Percentiles rank a stretch among this genome's conserved stretches.
phyloP scores from a whole-genome alignment of 2,888 invertebrate species.

The Chalcis sispes region DNA sequence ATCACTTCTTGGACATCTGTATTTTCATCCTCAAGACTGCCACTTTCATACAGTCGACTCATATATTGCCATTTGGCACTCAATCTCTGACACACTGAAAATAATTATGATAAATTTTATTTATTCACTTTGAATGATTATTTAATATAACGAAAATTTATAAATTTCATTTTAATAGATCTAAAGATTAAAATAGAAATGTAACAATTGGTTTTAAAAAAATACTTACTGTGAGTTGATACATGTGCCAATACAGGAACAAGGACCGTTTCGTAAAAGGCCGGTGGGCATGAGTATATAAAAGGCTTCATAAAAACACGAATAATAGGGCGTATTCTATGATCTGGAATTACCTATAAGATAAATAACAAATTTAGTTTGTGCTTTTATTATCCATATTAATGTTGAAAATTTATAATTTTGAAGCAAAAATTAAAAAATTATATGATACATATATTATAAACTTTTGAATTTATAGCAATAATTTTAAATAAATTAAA shows the following conservation, averaged over 20 bases:
- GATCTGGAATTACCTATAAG: conserved; percentile 86
- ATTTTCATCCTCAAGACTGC: conserved; percentile 85
- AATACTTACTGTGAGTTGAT: conserved; percentile 87
- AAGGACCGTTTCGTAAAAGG: conserved; percentile 85
- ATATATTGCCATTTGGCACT: conserved; percentile 89
- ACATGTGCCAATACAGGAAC: conserved; percentile 88
- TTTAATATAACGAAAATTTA: neutral
- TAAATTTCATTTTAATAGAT: neutral
- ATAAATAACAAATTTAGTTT: conserved; percentile 15
- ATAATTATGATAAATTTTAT: conserved; percentile 26
- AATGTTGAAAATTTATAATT: too few species aligned
- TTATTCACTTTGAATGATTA: neutral
- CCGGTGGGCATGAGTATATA: conserved; percentile 89
- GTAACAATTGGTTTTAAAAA: neutral
- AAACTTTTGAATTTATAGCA: neutral
- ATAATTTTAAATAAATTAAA: neutral
- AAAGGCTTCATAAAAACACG: conserved; percentile 91
- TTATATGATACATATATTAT: too few species aligned
- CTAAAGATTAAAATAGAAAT: neutral
- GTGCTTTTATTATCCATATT: too few species aligned
- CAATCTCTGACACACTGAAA: conserved; percentile 79
- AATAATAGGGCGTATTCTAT: conserved; percentile 88
- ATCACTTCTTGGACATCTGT: conserved; percentile 89
- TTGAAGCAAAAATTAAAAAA: too few species aligned
- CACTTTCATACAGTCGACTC: conserved; percentile 85